phyloP scores from a whole-genome alignment of 1,140 invertebrate species.

The Sarcophaga peregrina region DNA sequence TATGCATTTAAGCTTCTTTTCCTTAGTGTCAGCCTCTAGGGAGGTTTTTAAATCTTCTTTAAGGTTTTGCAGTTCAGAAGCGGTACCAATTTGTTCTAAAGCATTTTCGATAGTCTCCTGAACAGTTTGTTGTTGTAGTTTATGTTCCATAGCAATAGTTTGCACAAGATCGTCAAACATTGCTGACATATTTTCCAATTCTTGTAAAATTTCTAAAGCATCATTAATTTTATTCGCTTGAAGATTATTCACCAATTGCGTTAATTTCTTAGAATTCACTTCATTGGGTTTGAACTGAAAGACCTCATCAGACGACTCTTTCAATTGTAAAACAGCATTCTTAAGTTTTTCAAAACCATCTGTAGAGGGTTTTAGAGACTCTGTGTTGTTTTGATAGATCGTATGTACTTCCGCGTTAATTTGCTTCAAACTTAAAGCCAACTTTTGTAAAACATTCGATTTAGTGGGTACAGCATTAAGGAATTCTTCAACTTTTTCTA shows the following conservation, averaged over 20 bases:
- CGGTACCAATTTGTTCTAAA: neutral
- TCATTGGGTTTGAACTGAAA: neutral
- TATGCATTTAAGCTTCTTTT: slow-evolving; percentile 49
- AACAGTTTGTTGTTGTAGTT: neutral
- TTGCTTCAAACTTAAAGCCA: neutral
- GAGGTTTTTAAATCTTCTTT: slow-evolving; percentile 28
- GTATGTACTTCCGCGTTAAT: neutral
- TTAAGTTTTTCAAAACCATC: slow-evolving; percentile 4
- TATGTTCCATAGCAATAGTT: neutral
- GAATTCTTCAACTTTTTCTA: neutral
- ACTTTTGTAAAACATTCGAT: neutral
- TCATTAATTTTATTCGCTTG: slow-evolving; percentile 41
- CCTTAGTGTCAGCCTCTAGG: slow-evolving; percentile 5
- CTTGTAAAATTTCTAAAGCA: slow-evolving; percentile 44
- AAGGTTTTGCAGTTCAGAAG: neutral
- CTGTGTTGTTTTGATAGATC: slow-evolving; percentile 33
- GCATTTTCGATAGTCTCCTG: slow-evolving; percentile 5
- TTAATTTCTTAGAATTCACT: neutral
- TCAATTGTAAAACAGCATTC: neutral
- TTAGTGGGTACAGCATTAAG: neutral
- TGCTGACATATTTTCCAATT: slow-evolving; percentile 39
- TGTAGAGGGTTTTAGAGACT: slow-evolving; percentile 27
- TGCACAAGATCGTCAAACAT: slow-evolving; percentile 28
- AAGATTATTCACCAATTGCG: neutral
- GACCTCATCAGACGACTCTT: neutral